Percentiles rank a stretch among this genome's conserved stretches.
Evolutionary conservation across 2,888 invertebrate genomes (phyloP).

Genomic region (Acanthacorydalis orientalis): DNA sequence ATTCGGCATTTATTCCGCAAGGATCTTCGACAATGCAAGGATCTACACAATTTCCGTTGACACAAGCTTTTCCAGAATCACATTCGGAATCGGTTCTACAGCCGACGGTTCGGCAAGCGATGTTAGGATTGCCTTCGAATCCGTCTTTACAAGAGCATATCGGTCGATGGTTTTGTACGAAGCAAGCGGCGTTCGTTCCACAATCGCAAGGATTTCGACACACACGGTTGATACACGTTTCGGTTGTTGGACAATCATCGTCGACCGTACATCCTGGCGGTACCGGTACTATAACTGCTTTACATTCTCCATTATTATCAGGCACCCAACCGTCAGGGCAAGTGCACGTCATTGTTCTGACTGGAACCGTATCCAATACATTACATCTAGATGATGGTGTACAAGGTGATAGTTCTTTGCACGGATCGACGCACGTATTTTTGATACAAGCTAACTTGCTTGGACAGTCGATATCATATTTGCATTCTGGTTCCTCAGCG

Average conservation of each 20-base stretch:
- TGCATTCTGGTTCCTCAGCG: constrained; percentile 48
- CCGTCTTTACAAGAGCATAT: constrained; percentile 74
- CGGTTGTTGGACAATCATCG: constrained; percentile 56
- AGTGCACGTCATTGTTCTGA: constrained; percentile 74
- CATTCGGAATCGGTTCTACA: constrained; percentile 74
- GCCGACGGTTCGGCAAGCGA: constrained; percentile 61
- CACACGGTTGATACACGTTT: constrained; percentile 72
- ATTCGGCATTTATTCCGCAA: constrained; percentile 71
- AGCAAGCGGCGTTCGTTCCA: constrained; percentile 68
- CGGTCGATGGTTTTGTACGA: constrained; percentile 67
- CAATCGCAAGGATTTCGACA: constrained; percentile 81
- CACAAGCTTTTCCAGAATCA: constrained; percentile 63
- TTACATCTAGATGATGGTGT: constrained; percentile 57
- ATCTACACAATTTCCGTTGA: constrained; percentile 71
- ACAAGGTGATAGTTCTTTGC: constrained; percentile 60
- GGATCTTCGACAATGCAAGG: constrained; percentile 67
- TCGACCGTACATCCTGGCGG: constrained; percentile 64
- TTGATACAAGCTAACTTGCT: constrained; percentile 65
- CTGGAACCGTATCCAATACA: constrained; percentile 70
- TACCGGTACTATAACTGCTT: constrained; percentile 48
- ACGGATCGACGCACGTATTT: constrained; percentile 64
- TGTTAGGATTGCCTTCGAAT: constrained; percentile 74
- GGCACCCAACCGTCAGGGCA: constrained; percentile 76
- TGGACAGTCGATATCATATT: constrained; percentile 63
- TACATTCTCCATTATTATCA: constrained; percentile 61